Evolutionary conservation across 2,113 vertebrate genomes (phyloP), one percentile per base, ranked within the genome.

Genomic region (Seriola aureovittata): DNA sequence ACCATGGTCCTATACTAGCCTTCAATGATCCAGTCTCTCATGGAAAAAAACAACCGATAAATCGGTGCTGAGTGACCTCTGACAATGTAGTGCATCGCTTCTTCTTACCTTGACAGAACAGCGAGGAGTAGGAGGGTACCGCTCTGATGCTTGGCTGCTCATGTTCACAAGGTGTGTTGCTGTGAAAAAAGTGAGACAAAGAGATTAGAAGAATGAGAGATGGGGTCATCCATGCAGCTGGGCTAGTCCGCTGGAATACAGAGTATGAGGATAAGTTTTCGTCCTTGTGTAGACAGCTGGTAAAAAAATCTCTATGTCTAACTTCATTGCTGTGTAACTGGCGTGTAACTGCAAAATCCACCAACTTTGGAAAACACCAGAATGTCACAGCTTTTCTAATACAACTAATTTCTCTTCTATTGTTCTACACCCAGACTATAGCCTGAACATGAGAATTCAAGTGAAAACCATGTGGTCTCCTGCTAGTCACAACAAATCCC

Each of bases 161-260:
- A 29, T 69, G 68, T 85, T 84, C 84, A 88, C 69, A 77, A 83
- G 72, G 58, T 85, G 72, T 76, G 17, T 67, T 81, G 48, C 82
- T 79, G 75, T 66, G 84, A 87, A 84, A 82, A 77, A 88, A 91
- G 81, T 71, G 71, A 89, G 75, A 85, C 82, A 71, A 80, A 62
- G 64, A 85, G 84, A 89, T 85, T 71, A 86, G 50, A 76, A 59
- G 80, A 69, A 80, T 67, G 58, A 60, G 69, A 71, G 67, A 65
- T 40, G 75, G 65, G 80, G 44, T 82, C 66, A 32, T 63, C 44
- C 38, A 60, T 72, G 63, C 78, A 71, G 62, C 59, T 21, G 59
- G 67, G 46, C 17, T 32, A 23, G 29, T 58, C 58, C 0, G 3
- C 82, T 69, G 65, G 82, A 89, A 87, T 80, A 84, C 83, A 72